Evolutionary conservation across 2,113 vertebrate species (phyloP).

Genomic region (Leucoraja erinaceus): DNA sequence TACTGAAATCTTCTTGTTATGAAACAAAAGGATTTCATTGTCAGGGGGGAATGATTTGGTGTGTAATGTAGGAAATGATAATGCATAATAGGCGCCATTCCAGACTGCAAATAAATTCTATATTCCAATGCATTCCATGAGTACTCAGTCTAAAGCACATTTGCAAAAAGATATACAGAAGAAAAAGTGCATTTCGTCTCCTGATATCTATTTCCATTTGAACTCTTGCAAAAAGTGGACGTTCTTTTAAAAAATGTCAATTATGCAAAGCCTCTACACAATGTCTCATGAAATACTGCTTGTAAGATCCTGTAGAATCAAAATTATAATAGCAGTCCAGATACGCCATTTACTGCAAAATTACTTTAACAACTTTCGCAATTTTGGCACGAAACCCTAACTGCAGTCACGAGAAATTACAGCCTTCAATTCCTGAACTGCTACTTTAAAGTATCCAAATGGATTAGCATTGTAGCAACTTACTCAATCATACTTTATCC

Average conservation of each 20-base stretch:
- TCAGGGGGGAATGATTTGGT: neutral
- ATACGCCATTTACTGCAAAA: neutral
- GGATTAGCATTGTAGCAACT: neutral
- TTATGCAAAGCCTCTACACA: too few species aligned
- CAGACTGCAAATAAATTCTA: neutral
- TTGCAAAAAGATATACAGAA: neutral
- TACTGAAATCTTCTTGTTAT: too few species aligned
- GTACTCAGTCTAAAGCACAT: neutral
- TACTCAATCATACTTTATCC: neutral
- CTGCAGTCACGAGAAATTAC: neutral
- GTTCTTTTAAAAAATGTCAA: neutral
- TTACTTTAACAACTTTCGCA: neutral
- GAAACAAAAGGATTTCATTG: too few species aligned
- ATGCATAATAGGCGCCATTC: neutral
- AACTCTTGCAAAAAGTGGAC: neutral
- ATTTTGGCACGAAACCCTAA: neutral
- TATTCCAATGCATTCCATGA: neutral
- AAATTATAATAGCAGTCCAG: conserved; percentile 1
- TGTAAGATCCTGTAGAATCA: neutral
- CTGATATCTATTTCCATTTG: neutral
- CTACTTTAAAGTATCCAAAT: neutral
- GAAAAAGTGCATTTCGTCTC: neutral
- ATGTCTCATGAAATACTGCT: too few species aligned
- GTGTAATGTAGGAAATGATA: neutral
- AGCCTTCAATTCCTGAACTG: neutral